Conservation (phyloP, 2,797 vertebrate species). For the Etheostoma nigrum region DNA sequence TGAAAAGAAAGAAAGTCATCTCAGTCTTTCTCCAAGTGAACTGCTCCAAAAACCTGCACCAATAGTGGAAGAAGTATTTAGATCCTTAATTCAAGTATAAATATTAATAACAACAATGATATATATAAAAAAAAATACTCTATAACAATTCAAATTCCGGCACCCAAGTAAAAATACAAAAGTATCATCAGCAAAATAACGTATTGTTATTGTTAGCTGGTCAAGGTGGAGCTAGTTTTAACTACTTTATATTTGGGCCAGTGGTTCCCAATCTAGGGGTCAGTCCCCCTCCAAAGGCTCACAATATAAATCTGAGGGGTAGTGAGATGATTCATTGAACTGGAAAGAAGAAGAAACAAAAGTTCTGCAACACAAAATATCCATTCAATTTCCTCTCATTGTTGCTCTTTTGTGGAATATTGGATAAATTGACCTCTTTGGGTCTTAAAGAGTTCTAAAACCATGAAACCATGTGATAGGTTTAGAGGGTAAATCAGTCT, state of each 20-base stretch:
- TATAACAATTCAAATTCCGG: background rate
- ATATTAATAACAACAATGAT: background rate
- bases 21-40: slow-evolving; percentile 6
- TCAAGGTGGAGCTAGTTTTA: slow-evolving; percentile 6
- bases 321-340: background rate
- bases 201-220: background rate
- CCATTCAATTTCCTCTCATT: background rate
- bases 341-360: slow-evolving; percentile 1
- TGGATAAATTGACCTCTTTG: background rate
- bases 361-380: background rate
- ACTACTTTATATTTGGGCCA: background rate
- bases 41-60: slow-evolving; percentile 2
- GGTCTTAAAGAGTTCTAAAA: background rate
- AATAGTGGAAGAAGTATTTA: background rate
- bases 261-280: slow-evolving; percentile 2
- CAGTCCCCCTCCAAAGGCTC: background rate
- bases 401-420: background rate
- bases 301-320: background rate
- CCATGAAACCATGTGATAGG: background rate
- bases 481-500: background rate
- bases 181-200: background rate
- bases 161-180: background rate
- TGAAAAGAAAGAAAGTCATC: background rate
- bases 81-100: background rate
- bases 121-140: too few relatives aligned